phyloP scores from a whole-genome alignment of 2,113 vertebrate species.

The Chlorocebus sabaeus region DNA sequence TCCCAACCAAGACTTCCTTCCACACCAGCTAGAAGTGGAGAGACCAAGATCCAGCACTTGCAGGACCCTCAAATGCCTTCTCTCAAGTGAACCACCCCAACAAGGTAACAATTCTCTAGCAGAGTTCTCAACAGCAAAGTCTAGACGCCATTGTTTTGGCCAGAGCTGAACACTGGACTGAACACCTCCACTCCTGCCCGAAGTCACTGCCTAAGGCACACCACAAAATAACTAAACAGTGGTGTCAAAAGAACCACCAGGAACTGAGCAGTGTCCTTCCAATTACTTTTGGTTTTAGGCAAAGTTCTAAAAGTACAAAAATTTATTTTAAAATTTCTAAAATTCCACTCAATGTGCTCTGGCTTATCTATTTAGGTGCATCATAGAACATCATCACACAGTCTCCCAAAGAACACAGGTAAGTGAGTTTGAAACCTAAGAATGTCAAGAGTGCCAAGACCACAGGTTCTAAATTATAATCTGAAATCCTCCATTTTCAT shows the following conservation, averaged over 20 bases:
- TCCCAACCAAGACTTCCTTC: not conserved
- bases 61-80: not conserved
- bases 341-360: not conserved
- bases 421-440: not conserved
- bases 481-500: not conserved
- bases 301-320: slow-evolving; percentile 19
- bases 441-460: not conserved
- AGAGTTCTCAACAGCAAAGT: not conserved
- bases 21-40: not conserved
- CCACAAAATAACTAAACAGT: not conserved
- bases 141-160: not conserved
- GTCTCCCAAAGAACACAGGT: not conserved
- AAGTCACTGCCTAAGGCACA: not conserved
- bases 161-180: not conserved
- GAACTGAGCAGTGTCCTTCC: not conserved
- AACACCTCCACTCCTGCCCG: not conserved
- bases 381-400: not conserved
- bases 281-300: not conserved
- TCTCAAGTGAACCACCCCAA: not conserved
- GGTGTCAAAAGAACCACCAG: not conserved
- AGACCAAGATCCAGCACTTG: not conserved
- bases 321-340: slow-evolving; percentile 8
- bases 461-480: not conserved
- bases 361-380: not conserved
- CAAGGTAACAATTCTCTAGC: not conserved